A percentile compares a stretch with the other conserved stretches of the same genome.
Evolutionary conservation across 2,113 vertebrate species (phyloP).

Genomic region (Ellobius talpinus): DNA sequence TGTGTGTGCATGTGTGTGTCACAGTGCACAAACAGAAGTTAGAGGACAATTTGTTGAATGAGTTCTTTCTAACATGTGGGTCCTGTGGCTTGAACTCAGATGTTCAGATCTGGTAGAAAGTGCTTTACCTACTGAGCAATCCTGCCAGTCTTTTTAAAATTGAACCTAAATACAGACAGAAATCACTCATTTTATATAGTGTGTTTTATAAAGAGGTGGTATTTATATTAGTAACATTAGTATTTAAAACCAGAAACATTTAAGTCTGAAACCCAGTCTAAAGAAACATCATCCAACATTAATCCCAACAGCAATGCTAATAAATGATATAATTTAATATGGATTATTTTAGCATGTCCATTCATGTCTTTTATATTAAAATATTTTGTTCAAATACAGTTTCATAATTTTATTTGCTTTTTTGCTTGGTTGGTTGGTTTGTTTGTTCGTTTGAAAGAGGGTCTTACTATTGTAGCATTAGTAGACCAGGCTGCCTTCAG

Average conservation of each 20-base stretch:
- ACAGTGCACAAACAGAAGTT: neutral
- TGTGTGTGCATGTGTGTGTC: neutral
- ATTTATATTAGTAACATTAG: neutral
- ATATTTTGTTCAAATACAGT: neutral
- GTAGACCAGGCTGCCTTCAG: neutral
- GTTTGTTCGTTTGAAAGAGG: neutral
- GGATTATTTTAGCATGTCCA: neutral
- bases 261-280: neutral
- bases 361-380: neutral
- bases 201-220: neutral
- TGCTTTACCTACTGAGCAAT: neutral
- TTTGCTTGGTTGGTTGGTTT: neutral
- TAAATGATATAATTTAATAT: neutral
- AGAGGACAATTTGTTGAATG: neutral
- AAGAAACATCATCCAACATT: slow-evolving; percentile 20
- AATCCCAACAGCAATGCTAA: slow-evolving; percentile 13
- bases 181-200: slow-evolving; percentile 5
- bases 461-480: neutral
- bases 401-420: neutral
- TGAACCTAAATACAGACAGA: neutral
- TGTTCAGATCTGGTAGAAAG: neutral
- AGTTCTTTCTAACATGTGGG: neutral
- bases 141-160: neutral
- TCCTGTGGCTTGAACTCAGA: neutral
- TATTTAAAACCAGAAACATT: slow-evolving; percentile 10